phyloP scores from a whole-genome alignment of 2,797 vertebrate genomes.

The Epinephelus awoara region DNA sequence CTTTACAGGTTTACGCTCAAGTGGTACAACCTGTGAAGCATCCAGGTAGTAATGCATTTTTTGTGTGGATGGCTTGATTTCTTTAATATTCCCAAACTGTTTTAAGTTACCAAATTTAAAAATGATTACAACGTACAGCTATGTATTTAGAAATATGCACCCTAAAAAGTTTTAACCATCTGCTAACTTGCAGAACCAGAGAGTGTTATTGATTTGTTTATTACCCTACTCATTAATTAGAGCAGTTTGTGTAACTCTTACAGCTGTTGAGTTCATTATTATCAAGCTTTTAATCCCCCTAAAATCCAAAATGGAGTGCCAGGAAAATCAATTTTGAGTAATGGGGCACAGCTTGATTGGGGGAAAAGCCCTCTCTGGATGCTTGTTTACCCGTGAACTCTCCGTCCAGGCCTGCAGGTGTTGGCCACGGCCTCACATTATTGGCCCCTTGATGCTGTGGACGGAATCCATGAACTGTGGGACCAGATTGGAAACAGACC shows the following conservation, averaged over 20 bases:
- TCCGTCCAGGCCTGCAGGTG: constrained; percentile 90
- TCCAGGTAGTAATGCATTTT: constrained; percentile 80
- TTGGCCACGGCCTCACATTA: constrained; percentile 95
- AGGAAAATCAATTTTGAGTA: constrained; percentile 39
- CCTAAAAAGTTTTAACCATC: constrained; percentile 9
- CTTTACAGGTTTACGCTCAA: constrained; percentile 83
- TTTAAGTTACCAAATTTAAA: not conserved
- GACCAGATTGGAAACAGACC: constrained; percentile 91
- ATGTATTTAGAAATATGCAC: not conserved
- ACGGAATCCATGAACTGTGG: constrained; percentile 92
- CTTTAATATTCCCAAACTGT: not conserved
- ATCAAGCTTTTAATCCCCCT: constrained; percentile 43
- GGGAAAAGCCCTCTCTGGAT: constrained; percentile 44
- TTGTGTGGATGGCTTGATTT: constrained; percentile 6
- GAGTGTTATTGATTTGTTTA: constrained; percentile 41
- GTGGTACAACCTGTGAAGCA: constrained; percentile 75
- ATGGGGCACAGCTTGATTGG: constrained; percentile 51
- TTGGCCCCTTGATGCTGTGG: constrained; percentile 94
- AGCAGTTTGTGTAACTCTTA: constrained; percentile 30
- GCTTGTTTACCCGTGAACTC: constrained; percentile 67
- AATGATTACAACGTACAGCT: not conserved
- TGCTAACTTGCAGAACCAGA: constrained; percentile 19
- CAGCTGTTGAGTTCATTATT: constrained; percentile 52
- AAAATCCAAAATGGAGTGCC: constrained; percentile 28
- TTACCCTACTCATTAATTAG: constrained; percentile 18